Conservation (phyloP, 2,113 vertebrate genomes). For the Gila orcuttii region DNA sequence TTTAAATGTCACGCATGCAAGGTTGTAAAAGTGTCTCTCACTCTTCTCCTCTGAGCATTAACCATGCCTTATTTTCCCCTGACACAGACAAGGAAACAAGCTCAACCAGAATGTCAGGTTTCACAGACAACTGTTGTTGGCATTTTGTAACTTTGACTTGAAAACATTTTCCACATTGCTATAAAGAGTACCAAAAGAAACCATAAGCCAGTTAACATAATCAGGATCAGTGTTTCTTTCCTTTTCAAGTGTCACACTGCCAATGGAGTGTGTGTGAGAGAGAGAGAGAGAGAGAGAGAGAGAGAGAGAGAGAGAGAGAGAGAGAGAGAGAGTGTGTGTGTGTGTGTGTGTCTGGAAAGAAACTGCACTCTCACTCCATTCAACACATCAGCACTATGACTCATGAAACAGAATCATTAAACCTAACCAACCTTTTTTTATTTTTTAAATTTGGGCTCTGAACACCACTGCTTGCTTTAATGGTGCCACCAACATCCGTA, state of each 20-base stretch:
- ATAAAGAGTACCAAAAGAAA: conserved; percentile 13
- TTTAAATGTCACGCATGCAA: conserved; percentile 68
- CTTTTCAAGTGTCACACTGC: background rate
- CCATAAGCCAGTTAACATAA: background rate
- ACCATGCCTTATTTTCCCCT: conserved; percentile 5
- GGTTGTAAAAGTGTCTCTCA: conserved; percentile 52
- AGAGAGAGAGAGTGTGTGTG: background rate
- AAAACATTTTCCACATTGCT: background rate
- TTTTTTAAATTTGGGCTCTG: background rate
- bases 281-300: too few relatives aligned
- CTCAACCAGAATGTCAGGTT: background rate
- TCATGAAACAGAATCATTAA: conserved; percentile 9
- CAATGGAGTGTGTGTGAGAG: background rate
- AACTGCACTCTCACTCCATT: background rate
- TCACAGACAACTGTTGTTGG: background rate
- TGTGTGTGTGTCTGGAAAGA: background rate
- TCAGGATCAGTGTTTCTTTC: background rate
- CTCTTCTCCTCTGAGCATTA: conserved; percentile 47
- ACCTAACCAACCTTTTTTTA: background rate
- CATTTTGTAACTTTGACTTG: background rate
- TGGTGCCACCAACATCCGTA: background rate
- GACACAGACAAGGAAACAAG: background rate
- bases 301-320: too few relatives aligned
- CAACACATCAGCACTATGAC: background rate
- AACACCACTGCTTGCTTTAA: conserved; percentile 46